Conservation (phyloP, 1,140 invertebrate genomes). For the Vanessa atalanta region DNA sequence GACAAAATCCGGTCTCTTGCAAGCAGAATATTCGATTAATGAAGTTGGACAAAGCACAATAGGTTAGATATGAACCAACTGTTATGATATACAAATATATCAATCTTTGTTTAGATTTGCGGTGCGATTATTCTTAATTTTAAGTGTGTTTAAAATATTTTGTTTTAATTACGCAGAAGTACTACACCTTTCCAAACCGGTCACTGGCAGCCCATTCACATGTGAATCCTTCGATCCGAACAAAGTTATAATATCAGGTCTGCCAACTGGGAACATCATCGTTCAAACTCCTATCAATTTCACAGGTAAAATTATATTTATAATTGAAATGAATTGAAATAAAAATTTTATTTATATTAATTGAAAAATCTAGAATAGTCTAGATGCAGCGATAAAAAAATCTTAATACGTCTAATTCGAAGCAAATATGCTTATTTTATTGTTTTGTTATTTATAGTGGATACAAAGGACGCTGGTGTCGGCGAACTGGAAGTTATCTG, state of each 20-base stretch:
- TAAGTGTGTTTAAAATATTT: neutral
- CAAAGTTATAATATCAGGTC: conserved; percentile 87
- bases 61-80: conserved; percentile 67
- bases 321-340: too few species aligned
- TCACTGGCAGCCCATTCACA: conserved; percentile 97
- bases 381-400: too few species aligned
- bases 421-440: neutral
- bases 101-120: neutral
- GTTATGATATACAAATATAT: neutral
- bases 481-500: conserved; percentile 93
- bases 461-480: conserved; percentile 91
- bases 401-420: too few species aligned
- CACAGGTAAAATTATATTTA: conserved; percentile 87
- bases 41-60: conserved; percentile 85
- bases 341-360: too few species aligned
- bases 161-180: conserved; percentile 84
- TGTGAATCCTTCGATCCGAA: conserved; percentile 97
- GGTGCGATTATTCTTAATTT: neutral
- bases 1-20: conserved; percentile 95
- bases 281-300: conserved; percentile 92
- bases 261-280: conserved; percentile 89
- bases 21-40: conserved; percentile 95
- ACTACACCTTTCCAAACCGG: conserved; percentile 92
- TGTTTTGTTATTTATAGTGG: conserved; percentile 83
- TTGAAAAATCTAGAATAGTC: too few species aligned